A percentile compares a stretch with the other conserved stretches of the same genome.
phyloP scores from a whole-genome alignment of 2,888 invertebrate species.

The Epinotia ramella region DNA sequence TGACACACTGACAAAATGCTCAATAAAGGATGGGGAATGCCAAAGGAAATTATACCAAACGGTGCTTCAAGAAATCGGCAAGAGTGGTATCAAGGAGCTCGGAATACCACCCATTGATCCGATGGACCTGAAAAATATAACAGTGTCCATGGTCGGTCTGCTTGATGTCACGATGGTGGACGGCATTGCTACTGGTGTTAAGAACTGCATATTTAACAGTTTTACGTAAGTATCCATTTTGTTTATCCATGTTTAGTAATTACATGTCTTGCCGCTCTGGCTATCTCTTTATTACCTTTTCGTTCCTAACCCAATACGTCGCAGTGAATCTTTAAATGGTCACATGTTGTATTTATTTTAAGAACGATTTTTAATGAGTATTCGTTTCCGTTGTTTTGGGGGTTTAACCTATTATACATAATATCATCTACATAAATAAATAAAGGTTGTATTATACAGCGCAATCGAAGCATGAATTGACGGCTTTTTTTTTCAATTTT shows the following conservation, averaged over 20 bases:
- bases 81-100: conserved; percentile 41
- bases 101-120: conserved; percentile 47
- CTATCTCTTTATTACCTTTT: too few relatives aligned
- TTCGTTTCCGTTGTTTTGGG: too few relatives aligned
- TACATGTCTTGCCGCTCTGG: background rate
- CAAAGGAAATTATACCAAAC: conserved; percentile 37
- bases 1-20: conserved; percentile 42
- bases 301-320: too few relatives aligned
- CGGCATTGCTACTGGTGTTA: conserved; percentile 43
- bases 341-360: too few relatives aligned
- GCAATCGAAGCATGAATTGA: too few relatives aligned
- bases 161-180: conserved; percentile 40
- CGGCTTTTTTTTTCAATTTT: too few relatives aligned
- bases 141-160: conserved; percentile 20
- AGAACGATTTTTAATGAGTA: too few relatives aligned
- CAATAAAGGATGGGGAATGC: conserved; percentile 44
- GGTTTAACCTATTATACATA: too few relatives aligned
- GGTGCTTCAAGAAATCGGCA: conserved; percentile 33
- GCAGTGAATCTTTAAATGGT: too few relatives aligned
- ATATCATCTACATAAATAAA: too few relatives aligned
- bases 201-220: conserved; percentile 43
- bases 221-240: conserved; percentile 33
- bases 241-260: background rate
- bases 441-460: too few relatives aligned
- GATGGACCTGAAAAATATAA: conserved; percentile 39